phyloP scores from a whole-genome alignment of 2,888 invertebrate genomes.

The Trichopria drosophilae region DNA sequence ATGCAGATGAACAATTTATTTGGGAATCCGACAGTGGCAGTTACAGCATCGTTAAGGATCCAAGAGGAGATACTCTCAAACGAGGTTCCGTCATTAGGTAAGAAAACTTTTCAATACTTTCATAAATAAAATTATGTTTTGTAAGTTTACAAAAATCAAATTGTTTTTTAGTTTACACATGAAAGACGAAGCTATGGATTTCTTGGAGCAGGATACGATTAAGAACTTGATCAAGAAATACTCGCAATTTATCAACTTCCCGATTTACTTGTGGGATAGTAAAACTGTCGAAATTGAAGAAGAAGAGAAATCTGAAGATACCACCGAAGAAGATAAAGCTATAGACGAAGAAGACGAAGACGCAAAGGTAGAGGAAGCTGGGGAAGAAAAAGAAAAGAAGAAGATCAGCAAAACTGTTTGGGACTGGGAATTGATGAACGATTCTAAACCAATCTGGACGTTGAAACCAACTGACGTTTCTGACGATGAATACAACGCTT shows the following conservation, averaged over 20 bases:
- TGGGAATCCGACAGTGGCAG: slow-evolving; percentile 96
- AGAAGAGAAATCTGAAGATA: slow-evolving; percentile 56
- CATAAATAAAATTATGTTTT: slow-evolving; percentile 7
- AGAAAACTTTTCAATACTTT: slow-evolving; percentile 25
- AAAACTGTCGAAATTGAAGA: slow-evolving; percentile 63
- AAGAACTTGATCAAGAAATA: slow-evolving; percentile 93
- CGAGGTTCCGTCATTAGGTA: slow-evolving; percentile 87
- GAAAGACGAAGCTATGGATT: slow-evolving; percentile 97
- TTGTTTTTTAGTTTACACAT: slow-evolving; percentile 71
- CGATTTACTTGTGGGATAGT: slow-evolving; percentile 91
- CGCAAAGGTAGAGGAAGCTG: slow-evolving; percentile 69
- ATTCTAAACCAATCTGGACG: slow-evolving; percentile 98
- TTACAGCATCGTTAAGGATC: slow-evolving; percentile 90
- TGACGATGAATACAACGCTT: slow-evolving; percentile 89
- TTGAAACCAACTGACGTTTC: slow-evolving; percentile 83
- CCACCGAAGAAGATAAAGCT: slow-evolving; percentile 51
- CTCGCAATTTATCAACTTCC: slow-evolving; percentile 99
- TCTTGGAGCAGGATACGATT: slow-evolving; percentile 89
- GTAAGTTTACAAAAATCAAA: slow-evolving; percentile 4
- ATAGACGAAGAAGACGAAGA: slow-evolving; percentile 64
- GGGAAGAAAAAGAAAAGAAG: slow-evolving; percentile 74
- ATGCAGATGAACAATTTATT: slow-evolving; percentile 90
- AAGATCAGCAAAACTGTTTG: slow-evolving; percentile 92
- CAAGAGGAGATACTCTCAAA: slow-evolving; percentile 86
- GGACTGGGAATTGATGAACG: slow-evolving; percentile 97